Conservation (phyloP, 2,113 vertebrate species). For the Perognathus longimembris region DNA sequence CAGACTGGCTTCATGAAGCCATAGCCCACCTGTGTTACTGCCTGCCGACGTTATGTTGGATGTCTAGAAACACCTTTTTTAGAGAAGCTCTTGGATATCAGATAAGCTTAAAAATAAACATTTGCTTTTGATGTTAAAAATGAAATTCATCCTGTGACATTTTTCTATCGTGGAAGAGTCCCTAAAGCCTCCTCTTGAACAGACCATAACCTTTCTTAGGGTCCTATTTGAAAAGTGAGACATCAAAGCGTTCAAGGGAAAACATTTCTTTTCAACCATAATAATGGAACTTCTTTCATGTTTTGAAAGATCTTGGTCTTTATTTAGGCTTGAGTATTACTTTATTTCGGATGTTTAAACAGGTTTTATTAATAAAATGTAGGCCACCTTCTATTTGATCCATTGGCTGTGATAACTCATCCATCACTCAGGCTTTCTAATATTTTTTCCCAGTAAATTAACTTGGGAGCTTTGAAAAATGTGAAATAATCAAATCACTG, state of each 20-base stretch:
- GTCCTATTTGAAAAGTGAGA: slow-evolving; percentile 60
- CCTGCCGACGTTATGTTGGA: not conserved
- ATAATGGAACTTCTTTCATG: slow-evolving; percentile 44
- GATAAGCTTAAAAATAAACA: slow-evolving; percentile 49
- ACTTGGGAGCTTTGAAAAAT: slow-evolving; percentile 78
- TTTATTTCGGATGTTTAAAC: slow-evolving; percentile 69
- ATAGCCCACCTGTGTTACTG: rapidly evolving
- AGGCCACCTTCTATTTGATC: slow-evolving; percentile 64
- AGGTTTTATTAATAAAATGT: slow-evolving; percentile 63
- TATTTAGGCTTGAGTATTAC: slow-evolving; percentile 63
- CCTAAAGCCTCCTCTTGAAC: slow-evolving; percentile 44
- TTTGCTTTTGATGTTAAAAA: slow-evolving; percentile 68
- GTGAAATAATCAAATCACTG: slow-evolving; percentile 80
- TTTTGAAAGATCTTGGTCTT: slow-evolving; percentile 68
- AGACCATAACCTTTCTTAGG: slow-evolving; percentile 32
- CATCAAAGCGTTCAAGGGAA: slow-evolving; percentile 21
- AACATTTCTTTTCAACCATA: slow-evolving; percentile 43
- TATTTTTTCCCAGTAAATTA: slow-evolving; percentile 63
- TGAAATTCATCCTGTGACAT: slow-evolving; percentile 58
- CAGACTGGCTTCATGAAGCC: not conserved
- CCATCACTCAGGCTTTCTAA: slow-evolving; percentile 63
- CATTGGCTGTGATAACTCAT: slow-evolving; percentile 58
- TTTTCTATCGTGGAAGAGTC: slow-evolving; percentile 24
- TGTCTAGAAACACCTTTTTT: slow-evolving; percentile 2
- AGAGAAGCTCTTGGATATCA: not conserved